Conservation (phyloP, 64 coral and sea anemone genomes). For the Acropora yongei region DNA sequence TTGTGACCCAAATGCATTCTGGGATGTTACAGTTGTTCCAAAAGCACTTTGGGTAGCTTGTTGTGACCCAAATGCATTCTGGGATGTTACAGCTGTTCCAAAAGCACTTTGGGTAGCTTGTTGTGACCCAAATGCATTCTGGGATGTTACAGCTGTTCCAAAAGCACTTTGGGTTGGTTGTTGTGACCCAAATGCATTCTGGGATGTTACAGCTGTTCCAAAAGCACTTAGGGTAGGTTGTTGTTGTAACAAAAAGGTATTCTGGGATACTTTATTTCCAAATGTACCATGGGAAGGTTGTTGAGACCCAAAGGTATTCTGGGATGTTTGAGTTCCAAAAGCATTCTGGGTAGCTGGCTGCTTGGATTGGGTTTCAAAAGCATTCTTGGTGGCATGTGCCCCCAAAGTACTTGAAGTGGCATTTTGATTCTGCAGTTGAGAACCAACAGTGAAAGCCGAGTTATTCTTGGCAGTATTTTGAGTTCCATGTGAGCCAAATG, state of each 20-base stretch:
- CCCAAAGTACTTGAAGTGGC: constrained; percentile 24
- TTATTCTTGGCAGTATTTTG: not conserved
- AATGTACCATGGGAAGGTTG: not conserved
- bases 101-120: constrained; percentile 1
- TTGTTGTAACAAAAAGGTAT: constrained; percentile 24
- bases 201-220: not conserved
- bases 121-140: constrained; percentile 49
- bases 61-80: constrained; percentile 48
- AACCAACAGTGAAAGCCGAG: not conserved
- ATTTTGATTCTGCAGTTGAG: not conserved
- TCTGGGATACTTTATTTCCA: not conserved
- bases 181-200: constrained; percentile 49
- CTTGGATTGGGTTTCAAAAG: constrained; percentile 32
- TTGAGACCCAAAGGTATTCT: constrained; percentile 37
- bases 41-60: not conserved
- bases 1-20: constrained; percentile 49
- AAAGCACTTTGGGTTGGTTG: not conserved
- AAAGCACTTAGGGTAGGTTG: constrained; percentile 1
- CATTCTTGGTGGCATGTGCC: not conserved
- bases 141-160: not conserved
- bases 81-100: not conserved
- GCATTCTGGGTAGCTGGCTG: constrained; percentile 2
- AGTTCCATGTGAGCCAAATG: constrained; percentile 1
- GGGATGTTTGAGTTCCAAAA: not conserved
- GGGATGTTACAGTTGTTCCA: not conserved